Evolutionary conservation across 2,888 invertebrate genomes (phyloP), one percentile per base, ranked within the genome.

Genomic region (Odontomyia ornata): DNA sequence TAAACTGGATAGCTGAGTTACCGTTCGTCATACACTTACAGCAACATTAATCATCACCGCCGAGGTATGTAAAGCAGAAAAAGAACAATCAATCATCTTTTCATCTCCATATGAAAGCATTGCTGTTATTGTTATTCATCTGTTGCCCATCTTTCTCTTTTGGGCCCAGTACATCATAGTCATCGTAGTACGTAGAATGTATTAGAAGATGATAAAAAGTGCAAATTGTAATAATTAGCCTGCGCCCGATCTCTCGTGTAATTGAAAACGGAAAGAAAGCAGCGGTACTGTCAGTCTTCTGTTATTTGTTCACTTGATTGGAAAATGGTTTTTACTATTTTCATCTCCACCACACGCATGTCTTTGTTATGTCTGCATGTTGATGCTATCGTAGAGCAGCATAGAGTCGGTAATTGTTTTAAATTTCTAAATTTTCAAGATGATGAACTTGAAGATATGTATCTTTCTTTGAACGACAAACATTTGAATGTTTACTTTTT

Each of bases 191-290:
- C 21, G 23, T 23, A 11, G 13, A 69, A 13, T 69, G 47, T 69
- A 47, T 69, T 60, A 25, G 57, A 57, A 23, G 25, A 60, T 23
- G 60, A 25, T 60, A 25, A 73, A 57, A 57, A 60, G 57, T n/a
- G 25, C 46, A 36, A 73, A 73, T 57, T 36, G 43, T 57, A 73
- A 73, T 57, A 57, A 73, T 73, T 57, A 27, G 25, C 36, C 57
- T 18, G 25, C 27, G 15, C 69, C 21, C 7, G 23, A 15, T 73
- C 30, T 30, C 11, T 27, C 9, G 36, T 21, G 21, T 73, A 73
- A 73, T 60, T 73, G 57, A 73, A 73, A 73, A 73, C 23, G 60
- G 60, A 73, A 43, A 57, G 73, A 73, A 73, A 73, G 73, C 73
- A 73, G 57, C 60, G 43, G 73, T 73, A 57, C 73, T 43, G 60